These are phyloP conservation scores for Athalia circularis DNA, from an alignment of 2,888 invertebrate genomes.

Conservation along the genomic window DNA sequence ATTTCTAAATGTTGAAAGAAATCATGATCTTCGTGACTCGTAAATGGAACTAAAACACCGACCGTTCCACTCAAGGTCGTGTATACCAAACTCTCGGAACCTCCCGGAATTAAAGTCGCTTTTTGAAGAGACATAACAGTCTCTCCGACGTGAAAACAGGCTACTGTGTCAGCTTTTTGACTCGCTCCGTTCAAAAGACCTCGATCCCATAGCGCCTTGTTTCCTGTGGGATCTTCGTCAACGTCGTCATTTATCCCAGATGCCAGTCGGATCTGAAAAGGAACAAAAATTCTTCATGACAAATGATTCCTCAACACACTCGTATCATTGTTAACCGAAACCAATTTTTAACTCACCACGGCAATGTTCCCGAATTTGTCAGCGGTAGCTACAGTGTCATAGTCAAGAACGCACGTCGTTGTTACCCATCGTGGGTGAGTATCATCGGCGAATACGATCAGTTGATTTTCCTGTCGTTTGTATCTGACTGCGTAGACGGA, in stretches of 20 bases:
- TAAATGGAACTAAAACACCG: slow-evolving; percentile 95
- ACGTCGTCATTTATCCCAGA: slow-evolving; percentile 97
- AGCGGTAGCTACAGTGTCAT: slow-evolving; percentile 95
- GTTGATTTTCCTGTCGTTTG: slow-evolving; percentile 95
- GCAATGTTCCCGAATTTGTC: slow-evolving; percentile 99
- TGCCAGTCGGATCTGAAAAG: slow-evolving; percentile 82
- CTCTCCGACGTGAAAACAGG: slow-evolving; percentile 97
- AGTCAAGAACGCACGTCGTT: slow-evolving; percentile 93
- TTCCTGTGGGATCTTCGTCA: slow-evolving; percentile 99
- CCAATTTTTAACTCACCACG: slow-evolving; percentile 79
- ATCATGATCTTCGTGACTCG: slow-evolving; percentile 97
- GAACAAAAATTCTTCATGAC: too few species aligned
- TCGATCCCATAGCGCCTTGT: slow-evolving; percentile 96
- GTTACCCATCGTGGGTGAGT: slow-evolving; percentile 98
- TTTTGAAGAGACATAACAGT: slow-evolving; percentile 96
- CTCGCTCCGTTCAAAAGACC: slow-evolving; percentile 96
- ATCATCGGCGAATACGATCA: slow-evolving; percentile 99
- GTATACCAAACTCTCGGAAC: slow-evolving; percentile 97
- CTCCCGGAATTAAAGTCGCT: slow-evolving; percentile 97
- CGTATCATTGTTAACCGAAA: background rate
- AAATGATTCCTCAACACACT: background rate
- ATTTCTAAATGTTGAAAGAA: slow-evolving; percentile 99
- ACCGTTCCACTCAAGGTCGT: slow-evolving; percentile 96
- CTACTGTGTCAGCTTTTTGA: slow-evolving; percentile 95
- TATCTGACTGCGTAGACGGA: slow-evolving; percentile 97